A percentile compares a stretch with the other conserved stretches of the same genome.
phyloP scores from a whole-genome alignment of 2,888 invertebrate species.

The Germaria angustata region DNA sequence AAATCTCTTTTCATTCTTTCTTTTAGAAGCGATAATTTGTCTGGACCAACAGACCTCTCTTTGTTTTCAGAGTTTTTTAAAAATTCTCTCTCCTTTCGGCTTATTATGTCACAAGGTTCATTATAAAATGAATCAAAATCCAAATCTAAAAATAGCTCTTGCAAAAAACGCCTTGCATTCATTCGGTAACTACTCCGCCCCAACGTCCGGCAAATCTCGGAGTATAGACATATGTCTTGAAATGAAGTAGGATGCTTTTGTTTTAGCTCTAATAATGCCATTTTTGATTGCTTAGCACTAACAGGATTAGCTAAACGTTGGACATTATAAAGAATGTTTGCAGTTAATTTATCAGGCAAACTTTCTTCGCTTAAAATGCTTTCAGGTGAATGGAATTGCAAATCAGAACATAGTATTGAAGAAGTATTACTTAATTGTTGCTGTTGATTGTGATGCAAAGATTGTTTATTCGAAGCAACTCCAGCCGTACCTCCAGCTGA shows the following conservation, averaged over 20 bases:
- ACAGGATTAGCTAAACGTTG: constrained; percentile 89
- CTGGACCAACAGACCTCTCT: constrained; percentile 3
- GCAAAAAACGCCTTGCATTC: constrained; percentile 91
- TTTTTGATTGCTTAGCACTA: constrained; percentile 89
- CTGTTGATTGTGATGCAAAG: constrained; percentile 54
- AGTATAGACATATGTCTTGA: constrained; percentile 94
- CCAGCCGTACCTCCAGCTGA: background rate
- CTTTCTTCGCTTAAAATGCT: constrained; percentile 79
- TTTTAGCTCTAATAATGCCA: constrained; percentile 87
- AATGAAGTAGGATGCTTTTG: constrained; percentile 87
- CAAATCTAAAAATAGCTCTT: constrained; percentile 95
- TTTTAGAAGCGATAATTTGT: constrained; percentile 47
- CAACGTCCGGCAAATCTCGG: constrained; percentile 91
- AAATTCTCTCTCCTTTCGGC: constrained; percentile 72
- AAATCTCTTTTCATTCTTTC: constrained; percentile 63
- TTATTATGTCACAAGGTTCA: constrained; percentile 81
- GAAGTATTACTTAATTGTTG: constrained; percentile 70
- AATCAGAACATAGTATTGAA: constrained; percentile 75
- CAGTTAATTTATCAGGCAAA: constrained; percentile 77
- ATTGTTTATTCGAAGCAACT: constrained; percentile 28
- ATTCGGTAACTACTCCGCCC: constrained; percentile 90
- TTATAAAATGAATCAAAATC: constrained; percentile 84
- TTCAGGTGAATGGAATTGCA: constrained; percentile 79
- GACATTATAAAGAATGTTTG: constrained; percentile 84
- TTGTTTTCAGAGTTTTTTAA: constrained; percentile 47